Evolutionary conservation across 1,140 invertebrate species (phyloP).

Genomic region (Reticulitermes speratus): DNA sequence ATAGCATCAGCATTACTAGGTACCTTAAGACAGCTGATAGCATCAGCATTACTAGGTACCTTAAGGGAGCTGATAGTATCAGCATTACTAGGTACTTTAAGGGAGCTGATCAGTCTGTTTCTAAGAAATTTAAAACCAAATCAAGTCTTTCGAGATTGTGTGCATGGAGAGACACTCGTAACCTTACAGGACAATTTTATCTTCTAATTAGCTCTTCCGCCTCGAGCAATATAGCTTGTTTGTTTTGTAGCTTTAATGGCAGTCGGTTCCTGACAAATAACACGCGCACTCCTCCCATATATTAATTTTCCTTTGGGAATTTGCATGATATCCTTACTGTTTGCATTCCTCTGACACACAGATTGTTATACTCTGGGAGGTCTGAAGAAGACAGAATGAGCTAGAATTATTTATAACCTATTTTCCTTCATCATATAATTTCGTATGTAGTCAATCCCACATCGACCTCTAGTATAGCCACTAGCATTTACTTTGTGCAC

Average conservation of each 20-base stretch:
- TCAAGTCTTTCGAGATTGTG: too few relatives aligned
- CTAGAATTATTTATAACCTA: background rate
- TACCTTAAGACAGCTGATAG: too few relatives aligned
- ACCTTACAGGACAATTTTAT: too few relatives aligned
- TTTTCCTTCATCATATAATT: background rate
- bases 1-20: too few relatives aligned
- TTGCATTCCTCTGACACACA: background rate
- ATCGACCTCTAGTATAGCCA: background rate
- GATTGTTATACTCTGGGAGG: background rate
- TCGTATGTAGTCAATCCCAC: background rate
- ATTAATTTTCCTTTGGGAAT: background rate
- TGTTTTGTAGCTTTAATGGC: background rate
- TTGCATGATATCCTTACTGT: background rate
- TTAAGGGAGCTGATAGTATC: too few relatives aligned
- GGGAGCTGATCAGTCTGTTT: too few relatives aligned
- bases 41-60: too few relatives aligned
- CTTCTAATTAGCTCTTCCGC: too few relatives aligned
- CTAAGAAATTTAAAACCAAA: too few relatives aligned
- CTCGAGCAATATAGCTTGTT: background rate
- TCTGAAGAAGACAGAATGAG: background rate
- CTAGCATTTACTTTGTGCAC: background rate
- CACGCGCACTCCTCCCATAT: background rate
- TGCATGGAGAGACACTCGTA: too few relatives aligned
- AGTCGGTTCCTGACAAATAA: background rate
- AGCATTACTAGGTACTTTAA: too few relatives aligned